Base-by-base conservation (phyloP, 2,113 vertebrate genomes). In the Phaethon lepturus region DNA sequence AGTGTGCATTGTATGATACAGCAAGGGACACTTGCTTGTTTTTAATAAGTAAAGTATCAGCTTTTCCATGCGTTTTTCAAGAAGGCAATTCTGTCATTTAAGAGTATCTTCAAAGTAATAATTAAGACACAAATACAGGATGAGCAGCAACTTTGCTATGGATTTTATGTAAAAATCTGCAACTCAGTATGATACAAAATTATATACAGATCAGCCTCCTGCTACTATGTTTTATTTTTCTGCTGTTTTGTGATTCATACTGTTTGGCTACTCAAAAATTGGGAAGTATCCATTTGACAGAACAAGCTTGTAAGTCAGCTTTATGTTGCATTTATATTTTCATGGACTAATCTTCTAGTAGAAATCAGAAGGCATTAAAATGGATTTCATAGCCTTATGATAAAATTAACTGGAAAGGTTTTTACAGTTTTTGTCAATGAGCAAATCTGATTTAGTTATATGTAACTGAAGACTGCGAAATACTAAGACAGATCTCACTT, bases 301-400 rank as follows among this genome's bases (percentile, higher is more conserved):
- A 95, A 53, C 17, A 44, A 88, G 66, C 52, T 76, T 86, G 22
- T 68, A 84, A 73, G 26, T 92, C 79, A 88, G 83, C 33, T 97
- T 91, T 94, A 68, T 82, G 93, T 79, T 95, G 80, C 83, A 68
- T 78, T 93, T 92, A 45, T 84, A 45, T 68, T 84, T 93, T 80
- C 16, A 22, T 60, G 76, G 64, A 45, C 22, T 89, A 85, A 84
- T 91, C 64, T 86, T 64, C 83, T 85, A 35, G 53, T 55, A 75
- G 89, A 90, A 94, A 91, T 93, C 86, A 91, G 86, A 94, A 87
- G 69, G 64, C 62, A 62, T 95, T 95, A 81, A 89, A 95, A 91
- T 79, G 49, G 64, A 91, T 89, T 95, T 96, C 85, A 72, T 29
- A 68, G 49, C 49, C 47, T 85, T 73, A 59, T 56, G 75, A 95